phyloP scores from a whole-genome alignment of 2,888 invertebrate genomes.

The Drosophila siamana region DNA sequence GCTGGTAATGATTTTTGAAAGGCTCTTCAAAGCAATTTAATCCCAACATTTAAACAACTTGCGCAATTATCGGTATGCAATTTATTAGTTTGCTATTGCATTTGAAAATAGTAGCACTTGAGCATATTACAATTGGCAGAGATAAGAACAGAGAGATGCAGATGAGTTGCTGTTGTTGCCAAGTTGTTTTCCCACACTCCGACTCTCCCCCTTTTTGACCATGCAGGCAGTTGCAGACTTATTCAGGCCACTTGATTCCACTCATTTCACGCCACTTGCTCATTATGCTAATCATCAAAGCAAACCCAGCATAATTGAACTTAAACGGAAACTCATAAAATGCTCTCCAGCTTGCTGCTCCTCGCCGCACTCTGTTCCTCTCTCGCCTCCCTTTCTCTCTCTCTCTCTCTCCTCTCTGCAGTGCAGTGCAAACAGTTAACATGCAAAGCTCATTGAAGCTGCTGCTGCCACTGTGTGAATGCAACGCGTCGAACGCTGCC shows the following conservation, averaged over 20 bases:
- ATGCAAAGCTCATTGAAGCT: slow-evolving; percentile 26
- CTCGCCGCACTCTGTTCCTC: neutral
- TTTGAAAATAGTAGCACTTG: neutral
- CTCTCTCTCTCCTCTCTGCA: neutral
- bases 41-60: neutral
- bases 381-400: neutral
- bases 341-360: slow-evolving; percentile 48
- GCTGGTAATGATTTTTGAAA: neutral
- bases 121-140: neutral
- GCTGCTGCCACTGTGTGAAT: slow-evolving; percentile 28
- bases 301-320: slow-evolving; percentile 65
- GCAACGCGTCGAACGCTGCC: slow-evolving; percentile 57
- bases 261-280: slow-evolving; percentile 52
- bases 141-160: neutral
- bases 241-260: slow-evolving; percentile 37
- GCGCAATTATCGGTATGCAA: neutral
- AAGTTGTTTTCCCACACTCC: slow-evolving; percentile 38
- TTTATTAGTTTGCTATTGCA: neutral
- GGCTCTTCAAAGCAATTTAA: neutral
- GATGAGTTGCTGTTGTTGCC: neutral
- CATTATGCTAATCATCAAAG: slow-evolving; percentile 60
- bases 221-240: slow-evolving; percentile 1
- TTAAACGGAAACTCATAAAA: slow-evolving; percentile 76
- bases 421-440: slow-evolving; percentile 14
- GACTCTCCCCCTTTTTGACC: neutral